Base-by-base conservation (phyloP, 2,797 vertebrate species). In the Tangara arthus region DNA sequence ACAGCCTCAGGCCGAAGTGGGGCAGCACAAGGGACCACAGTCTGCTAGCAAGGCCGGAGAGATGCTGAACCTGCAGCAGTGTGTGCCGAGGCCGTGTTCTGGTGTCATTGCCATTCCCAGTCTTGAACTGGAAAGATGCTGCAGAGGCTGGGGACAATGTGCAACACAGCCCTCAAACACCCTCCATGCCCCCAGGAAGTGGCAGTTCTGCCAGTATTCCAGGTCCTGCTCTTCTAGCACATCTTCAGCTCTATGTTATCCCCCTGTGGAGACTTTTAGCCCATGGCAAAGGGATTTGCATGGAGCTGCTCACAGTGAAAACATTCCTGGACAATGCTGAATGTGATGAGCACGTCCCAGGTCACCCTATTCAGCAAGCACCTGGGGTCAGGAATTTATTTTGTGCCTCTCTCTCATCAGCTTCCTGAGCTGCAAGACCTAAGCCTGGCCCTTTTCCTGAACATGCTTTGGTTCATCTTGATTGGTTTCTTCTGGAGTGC, bases 381-480 rank as follows among this genome's bases (percentile, higher is more conserved):
- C 37, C 42, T 76, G 15, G 27, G 26, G 5, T n/a, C 50, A 76
- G 55, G 35, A 60, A 34, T 7, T 6, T 22, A 32, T 34, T 52
- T 61, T 28, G 19, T 34, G 9, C 34, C 39, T 66, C 32, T 41
- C 66, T 55, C 61, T 55, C 5, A 5, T 60, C 37, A 68, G 28
- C 65, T 70, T 75, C 68, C 56, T 52, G 57, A 71, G n/a, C 55
- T 8, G 37, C 76, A 75, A 44, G 24, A 24, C 59, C 50, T 5
- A 30, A 61, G 30, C 24, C 20, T 50, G 59, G 8, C 20, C 20
- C 49, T 50, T 47, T 56, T 49, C 77, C 65, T 66, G 52, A 60
- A 28, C n/a, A 23, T 0, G 0, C 20, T n/a, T 22, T 1, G 8
- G 11, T 10, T 78, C n/a, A 5, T 39, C 44, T 82, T 37, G 17